Conservation (phyloP, 2,797 vertebrate species). For the Phoeniculus purpureus region DNA sequence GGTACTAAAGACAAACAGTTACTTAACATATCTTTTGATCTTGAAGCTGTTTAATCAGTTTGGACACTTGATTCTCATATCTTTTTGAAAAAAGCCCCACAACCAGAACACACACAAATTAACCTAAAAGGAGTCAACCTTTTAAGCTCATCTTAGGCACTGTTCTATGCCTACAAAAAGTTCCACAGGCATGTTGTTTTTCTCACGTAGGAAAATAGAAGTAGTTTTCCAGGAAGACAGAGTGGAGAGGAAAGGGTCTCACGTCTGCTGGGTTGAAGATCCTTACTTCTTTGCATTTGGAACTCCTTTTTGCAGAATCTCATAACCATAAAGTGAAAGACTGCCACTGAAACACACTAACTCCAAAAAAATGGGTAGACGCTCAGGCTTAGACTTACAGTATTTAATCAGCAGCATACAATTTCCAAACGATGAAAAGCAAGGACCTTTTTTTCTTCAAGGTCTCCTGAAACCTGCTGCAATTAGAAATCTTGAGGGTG, state of each 20-base stretch:
- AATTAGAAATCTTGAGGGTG: neutral
- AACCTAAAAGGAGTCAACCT: neutral
- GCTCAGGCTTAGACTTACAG: neutral
- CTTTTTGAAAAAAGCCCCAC: neutral
- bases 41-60: slow-evolving; percentile 48
- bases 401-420: neutral
- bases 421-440: neutral
- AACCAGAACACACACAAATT: neutral
- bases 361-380: neutral
- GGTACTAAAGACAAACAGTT: slow-evolving; percentile 50
- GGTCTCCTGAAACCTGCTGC: neutral
- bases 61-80: neutral
- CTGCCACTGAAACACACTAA: neutral
- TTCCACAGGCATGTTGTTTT: neutral
- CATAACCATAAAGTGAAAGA: neutral
- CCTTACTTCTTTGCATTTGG: neutral
- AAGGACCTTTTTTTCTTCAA: neutral
- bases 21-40: slow-evolving; percentile 18
- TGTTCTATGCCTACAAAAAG: neutral
- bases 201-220: neutral
- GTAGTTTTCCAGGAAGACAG: neutral
- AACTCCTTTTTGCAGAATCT: neutral
- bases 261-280: neutral
- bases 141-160: neutral
- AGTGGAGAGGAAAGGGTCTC: neutral